Evolutionary conservation across 2,888 invertebrate genomes (phyloP).

Genomic region (Leucozona laternaria): DNA sequence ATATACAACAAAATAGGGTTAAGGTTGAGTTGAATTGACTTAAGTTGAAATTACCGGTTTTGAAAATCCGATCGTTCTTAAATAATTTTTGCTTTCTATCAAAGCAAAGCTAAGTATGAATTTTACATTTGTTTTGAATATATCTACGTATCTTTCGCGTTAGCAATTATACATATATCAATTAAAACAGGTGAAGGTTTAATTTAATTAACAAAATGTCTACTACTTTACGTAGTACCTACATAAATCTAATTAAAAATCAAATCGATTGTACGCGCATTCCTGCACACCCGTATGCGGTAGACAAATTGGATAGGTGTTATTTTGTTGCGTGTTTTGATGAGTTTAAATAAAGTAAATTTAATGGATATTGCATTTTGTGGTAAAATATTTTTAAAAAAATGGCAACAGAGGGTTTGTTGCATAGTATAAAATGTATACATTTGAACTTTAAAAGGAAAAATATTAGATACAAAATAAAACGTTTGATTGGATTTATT

Average conservation of each 20-base stretch:
- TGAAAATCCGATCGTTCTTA: slow-evolving; percentile 21
- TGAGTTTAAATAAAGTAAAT: slow-evolving; percentile 31
- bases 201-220: slow-evolving; percentile 26
- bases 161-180: slow-evolving; percentile 28
- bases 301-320: slow-evolving; percentile 8
- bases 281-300: slow-evolving; percentile 9
- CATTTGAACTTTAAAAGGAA: slow-evolving; percentile 38
- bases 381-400: not conserved
- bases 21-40: slow-evolving; percentile 39
- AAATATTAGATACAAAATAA: not conserved
- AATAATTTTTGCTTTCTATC: not conserved
- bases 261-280: not conserved
- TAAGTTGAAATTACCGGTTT: slow-evolving; percentile 41
- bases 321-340: slow-evolving; percentile 20
- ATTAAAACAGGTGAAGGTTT: slow-evolving; percentile 60
- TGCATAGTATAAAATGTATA: not conserved
- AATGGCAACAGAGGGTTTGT: slow-evolving; percentile 21
- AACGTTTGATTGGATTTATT: not conserved
- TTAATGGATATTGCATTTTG: slow-evolving; percentile 57
- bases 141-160: not conserved
- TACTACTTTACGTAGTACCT: not conserved
- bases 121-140: not conserved
- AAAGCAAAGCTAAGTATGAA: not conserved
- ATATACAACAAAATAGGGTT: slow-evolving; percentile 42
- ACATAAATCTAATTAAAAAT: slow-evolving; percentile 51